Base-by-base conservation (phyloP, 2,888 invertebrate genomes). In the Nezara viridula region DNA sequence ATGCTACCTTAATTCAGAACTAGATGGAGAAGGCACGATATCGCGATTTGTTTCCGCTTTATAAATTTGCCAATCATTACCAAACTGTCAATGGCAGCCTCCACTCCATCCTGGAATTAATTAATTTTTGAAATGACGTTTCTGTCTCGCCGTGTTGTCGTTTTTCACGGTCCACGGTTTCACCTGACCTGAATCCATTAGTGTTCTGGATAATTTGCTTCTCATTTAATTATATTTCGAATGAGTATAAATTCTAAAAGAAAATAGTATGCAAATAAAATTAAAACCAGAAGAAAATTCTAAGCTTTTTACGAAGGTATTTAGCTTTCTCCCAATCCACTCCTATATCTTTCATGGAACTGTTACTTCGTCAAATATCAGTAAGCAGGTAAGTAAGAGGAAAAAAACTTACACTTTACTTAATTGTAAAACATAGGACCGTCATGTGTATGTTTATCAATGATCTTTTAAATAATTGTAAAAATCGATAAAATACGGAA, bases 31-130 rank as follows among this genome's bases (percentile, higher is more conserved):
- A 32, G 37, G 27, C 27, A 73, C 66, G 21, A 66, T 66, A 66
- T 66, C 16, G 32, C 77, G 77, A 81, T 81, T 81, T 81, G 81
- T 81, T 21, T 81, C 37, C 44, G n/a, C 44, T 81, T 81, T 81
- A 81, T 81, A 44, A 81, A 81, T 81, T 81, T 47, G 44, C 44
- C 44, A 47, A 81, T 81, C 81, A 47, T 81, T 81, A 16, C n/a
- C 21, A 2, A 40, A n/a, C 81, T 81, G 81, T 81, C 81, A 81
- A 47, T 81, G 81, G 44, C 81, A 81, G 81, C 81, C 81, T 47
- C 81, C 81, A 44, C 44, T 81, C 81, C 40, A 24, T 47, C 81
- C 37, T 16, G 44, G 21, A 77, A 81, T 81, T 81, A 81, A 81
- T 81, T 81, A 40, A 47, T 81, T 81, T 81, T 81, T 81, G 81